Base-by-base conservation (phyloP, 2,113 vertebrate species). In the Carassius auratus region DNA sequence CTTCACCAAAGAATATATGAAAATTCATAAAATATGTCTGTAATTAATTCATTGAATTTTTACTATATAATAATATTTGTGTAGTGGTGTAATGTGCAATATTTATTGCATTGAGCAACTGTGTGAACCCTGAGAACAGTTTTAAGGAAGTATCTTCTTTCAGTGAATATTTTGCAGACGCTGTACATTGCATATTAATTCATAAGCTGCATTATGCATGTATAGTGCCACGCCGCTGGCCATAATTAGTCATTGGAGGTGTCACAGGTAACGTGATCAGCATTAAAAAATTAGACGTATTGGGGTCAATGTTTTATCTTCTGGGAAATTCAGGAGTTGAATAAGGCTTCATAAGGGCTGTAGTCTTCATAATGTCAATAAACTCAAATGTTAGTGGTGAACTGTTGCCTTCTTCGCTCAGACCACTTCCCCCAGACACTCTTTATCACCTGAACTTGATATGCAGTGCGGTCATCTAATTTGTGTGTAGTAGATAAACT, bases 151-250 rank as follows among this genome's bases (percentile, higher is more conserved):
- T 48, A 21, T 48, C 21, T 48, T 74, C 42, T 12, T 45, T 48
- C 42, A 14, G 21, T 45, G 71, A 48, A 48, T 48, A 74, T 74
- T 74, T 74, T 23, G 42, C 71, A 74, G 38, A 48, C 6, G 2
- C 19, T 74, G 8, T 74, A 21, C 71, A 23, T 48, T 74, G 42
- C 71, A 74, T 74, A 21, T 74, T 74, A 74, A 74, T 48, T 74
- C 5, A 45, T 74, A 74, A 48, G 71, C 71, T 74, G 42, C 42
- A 23, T 48, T 74, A 74, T 74, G 21, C 21, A 48, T 74, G 71
- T 48, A 48, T 14, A 74, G 42, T 23, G 42, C 42, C 71, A 14
- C 12, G 12, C 21, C 42, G 21, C 38, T 74, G 42, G 71, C 42
- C 71, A 48, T 74, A 74, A 71, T 71, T 36, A 71, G 33, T 71